Evolutionary conservation across 2,888 invertebrate genomes (phyloP).

Genomic region (Coleophora deauratella): DNA sequence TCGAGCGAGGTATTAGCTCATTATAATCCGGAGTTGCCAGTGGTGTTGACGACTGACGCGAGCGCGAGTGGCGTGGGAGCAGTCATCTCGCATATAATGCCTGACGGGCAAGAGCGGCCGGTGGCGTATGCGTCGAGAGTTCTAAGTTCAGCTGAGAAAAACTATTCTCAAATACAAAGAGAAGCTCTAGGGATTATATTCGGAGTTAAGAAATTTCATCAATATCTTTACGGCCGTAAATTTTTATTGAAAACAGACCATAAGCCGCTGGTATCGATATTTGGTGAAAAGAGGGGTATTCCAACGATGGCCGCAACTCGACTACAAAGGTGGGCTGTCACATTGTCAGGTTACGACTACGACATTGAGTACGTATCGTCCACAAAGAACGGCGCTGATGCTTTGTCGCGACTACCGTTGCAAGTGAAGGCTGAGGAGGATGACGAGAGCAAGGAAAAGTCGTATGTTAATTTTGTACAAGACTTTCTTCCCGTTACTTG

Average conservation of each 20-base stretch:
- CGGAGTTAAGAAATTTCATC: constrained; percentile 9
- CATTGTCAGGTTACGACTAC: constrained; percentile 5
- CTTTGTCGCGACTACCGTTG: not conserved
- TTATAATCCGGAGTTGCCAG: too few species aligned
- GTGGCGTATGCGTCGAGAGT: constrained; percentile 6
- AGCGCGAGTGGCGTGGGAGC: too few species aligned
- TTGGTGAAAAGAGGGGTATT: constrained; percentile 5
- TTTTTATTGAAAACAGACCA: constrained; percentile 8
- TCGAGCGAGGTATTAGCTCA: too few species aligned
- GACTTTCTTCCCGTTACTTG: not conserved
- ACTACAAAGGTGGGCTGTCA: constrained; percentile 8
- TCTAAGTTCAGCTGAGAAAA: not conserved
- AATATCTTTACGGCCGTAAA: constrained; percentile 8
- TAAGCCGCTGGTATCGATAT: constrained; percentile 10
- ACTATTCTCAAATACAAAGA: constrained; percentile 9
- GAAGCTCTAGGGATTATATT: constrained; percentile 12
- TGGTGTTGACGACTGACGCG: too few species aligned
- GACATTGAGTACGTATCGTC: constrained; percentile 7
- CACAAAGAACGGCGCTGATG: too few species aligned
- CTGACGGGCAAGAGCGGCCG: constrained; percentile 3
- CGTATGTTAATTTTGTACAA: not conserved
- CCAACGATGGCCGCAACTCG: constrained; percentile 9
- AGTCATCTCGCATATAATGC: too few species aligned
- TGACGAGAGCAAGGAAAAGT: too few species aligned
- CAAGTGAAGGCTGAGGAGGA: too few species aligned